phyloP scores from a whole-genome alignment of 2,888 invertebrate genomes.

The Patella ulyssiponensis region DNA sequence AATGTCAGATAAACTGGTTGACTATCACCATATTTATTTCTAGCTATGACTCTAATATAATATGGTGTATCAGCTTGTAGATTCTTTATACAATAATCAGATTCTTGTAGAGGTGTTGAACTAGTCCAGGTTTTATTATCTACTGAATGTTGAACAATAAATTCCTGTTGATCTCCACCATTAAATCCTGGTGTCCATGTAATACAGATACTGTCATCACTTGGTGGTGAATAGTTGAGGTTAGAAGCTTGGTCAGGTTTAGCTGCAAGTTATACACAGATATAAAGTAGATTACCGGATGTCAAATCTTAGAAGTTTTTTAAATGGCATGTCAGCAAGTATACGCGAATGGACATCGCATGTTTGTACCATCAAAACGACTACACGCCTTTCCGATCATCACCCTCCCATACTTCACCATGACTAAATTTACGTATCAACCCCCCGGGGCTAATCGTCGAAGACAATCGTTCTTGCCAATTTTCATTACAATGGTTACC shows the following conservation, averaged over 20 bases:
- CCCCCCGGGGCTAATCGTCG: no score
- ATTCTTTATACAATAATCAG: not conserved
- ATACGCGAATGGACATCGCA: no score
- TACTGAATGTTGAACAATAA: not conserved
- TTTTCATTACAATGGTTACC: no score
- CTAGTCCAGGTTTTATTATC: conserved; percentile 5
- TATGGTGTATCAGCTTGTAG: not conserved
- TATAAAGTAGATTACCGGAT: no score
- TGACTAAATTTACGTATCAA: no score
- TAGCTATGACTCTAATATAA: conserved; percentile 9
- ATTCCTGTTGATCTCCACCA: not conserved
- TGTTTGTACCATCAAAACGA: no score
- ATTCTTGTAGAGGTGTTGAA: not conserved
- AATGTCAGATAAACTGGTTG: no score
- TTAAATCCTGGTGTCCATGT: not conserved
- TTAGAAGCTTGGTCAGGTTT: not conserved
- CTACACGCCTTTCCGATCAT: no score
- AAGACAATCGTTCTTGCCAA: no score
- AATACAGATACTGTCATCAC: not conserved
- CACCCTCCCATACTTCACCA: no score
- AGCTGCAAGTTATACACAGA: not conserved
- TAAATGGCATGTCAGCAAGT: no score
- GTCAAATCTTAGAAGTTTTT: no score
- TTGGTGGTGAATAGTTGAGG: not conserved
- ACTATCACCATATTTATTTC: conserved; percentile 10